Conservation (phyloP, 2,113 vertebrate genomes). For the Rynchops niger region DNA sequence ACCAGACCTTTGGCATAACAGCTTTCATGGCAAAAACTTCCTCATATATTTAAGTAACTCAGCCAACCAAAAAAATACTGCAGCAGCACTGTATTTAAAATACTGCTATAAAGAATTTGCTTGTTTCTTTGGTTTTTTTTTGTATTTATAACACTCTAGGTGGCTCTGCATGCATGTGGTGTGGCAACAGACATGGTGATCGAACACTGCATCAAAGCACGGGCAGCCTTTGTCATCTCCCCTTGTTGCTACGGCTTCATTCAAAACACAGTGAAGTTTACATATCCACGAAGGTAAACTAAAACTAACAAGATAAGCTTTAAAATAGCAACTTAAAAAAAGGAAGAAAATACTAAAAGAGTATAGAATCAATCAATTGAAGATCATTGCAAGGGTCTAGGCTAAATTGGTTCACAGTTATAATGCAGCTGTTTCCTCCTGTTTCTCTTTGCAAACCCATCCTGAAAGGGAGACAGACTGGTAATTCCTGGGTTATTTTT, state of each 20-base stretch:
- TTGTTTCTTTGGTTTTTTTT: neutral
- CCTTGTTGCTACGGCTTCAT: slow-evolving; percentile 98
- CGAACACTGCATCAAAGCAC: slow-evolving; percentile 84
- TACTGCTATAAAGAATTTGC: neutral
- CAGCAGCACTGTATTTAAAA: neutral
- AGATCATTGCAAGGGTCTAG: neutral
- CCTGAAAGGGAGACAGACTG: neutral
- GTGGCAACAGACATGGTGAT: slow-evolving; percentile 98
- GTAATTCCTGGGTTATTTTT: neutral
- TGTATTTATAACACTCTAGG: slow-evolving; percentile 70
- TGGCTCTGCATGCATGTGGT: slow-evolving; percentile 94
- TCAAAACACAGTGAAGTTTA: slow-evolving; percentile 92
- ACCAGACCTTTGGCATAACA: neutral
- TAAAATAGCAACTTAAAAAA: neutral
- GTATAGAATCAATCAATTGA: neutral
- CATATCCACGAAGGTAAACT: slow-evolving; percentile 89
- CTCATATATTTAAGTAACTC: neutral
- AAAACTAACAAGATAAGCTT: neutral
- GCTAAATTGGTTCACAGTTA: neutral
- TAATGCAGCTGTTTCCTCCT: neutral
- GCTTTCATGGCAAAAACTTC: neutral
- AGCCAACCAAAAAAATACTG: neutral
- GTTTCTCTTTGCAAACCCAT: neutral
- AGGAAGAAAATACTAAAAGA: neutral
- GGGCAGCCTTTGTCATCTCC: slow-evolving; percentile 88